A percentile compares a stretch with the other conserved stretches of the same genome.
Evolutionary conservation across 1,140 invertebrate species (phyloP).

Genomic region (Triops longicaudatus): DNA sequence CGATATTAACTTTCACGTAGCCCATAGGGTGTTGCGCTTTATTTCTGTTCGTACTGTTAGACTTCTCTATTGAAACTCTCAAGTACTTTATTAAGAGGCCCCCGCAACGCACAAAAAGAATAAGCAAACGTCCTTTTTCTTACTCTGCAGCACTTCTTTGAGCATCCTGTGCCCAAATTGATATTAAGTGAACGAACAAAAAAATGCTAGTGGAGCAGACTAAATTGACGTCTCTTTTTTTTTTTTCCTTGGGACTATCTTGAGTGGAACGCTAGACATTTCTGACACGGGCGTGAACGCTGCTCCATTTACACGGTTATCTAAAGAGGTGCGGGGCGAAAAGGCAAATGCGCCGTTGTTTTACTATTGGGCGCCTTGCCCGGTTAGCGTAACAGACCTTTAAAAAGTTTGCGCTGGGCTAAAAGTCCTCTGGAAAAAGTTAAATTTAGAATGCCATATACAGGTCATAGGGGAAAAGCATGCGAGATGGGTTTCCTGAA

Average conservation of each 20-base stretch:
- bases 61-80: neutral
- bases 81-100: conserved; percentile 4
- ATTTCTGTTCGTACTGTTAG: neutral
- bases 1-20: neutral
- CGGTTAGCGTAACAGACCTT: neutral
- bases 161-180: neutral
- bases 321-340: neutral
- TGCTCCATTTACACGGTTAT: conserved; percentile 12
- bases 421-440: neutral
- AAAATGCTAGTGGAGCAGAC: neutral
- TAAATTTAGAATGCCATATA: conserved; percentile 9
- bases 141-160: neutral
- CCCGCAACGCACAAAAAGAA: neutral
- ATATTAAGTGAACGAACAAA: neutral
- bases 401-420: neutral
- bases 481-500: neutral
- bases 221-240: neutral
- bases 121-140: neutral
- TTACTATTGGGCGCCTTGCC: neutral
- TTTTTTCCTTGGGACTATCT: neutral
- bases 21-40: neutral
- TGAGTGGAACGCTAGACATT: conserved; percentile 6
- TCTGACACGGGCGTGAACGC: conserved; percentile 13
- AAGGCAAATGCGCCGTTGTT: neutral
- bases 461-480: neutral